These are phyloP conservation scores for Xerus rutilus DNA, from an alignment of 2,797 vertebrate genomes.

Conservation along the genomic window DNA sequence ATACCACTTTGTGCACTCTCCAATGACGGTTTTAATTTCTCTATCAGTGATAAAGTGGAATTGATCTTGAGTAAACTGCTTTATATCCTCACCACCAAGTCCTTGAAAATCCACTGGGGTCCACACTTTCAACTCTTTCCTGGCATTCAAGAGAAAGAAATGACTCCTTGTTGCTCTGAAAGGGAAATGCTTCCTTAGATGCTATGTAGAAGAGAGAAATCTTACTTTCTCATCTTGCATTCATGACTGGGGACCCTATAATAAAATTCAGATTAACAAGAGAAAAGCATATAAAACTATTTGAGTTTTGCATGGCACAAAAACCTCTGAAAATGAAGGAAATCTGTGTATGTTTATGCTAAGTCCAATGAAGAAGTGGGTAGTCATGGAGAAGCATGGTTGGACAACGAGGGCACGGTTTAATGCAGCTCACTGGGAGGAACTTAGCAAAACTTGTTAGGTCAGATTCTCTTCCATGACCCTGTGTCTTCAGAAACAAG, in stretches of 20 bases:
- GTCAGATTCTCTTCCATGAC: background rate
- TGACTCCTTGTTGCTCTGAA: background rate
- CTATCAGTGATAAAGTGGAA: background rate
- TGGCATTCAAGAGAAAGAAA: background rate
- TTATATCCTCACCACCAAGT: background rate
- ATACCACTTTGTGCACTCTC: background rate
- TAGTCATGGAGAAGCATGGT: no score
- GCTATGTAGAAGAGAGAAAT: background rate
- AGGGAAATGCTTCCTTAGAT: background rate
- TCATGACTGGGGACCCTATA: background rate
- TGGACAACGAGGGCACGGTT: background rate
- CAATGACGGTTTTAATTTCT: background rate
- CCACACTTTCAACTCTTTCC: background rate
- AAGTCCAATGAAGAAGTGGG: background rate
- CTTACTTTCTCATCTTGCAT: background rate
- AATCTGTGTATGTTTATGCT: background rate
- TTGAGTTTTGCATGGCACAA: background rate
- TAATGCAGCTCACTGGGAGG: no score
- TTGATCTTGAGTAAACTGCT: background rate
- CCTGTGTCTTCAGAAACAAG: background rate
- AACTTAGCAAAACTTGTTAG: background rate
- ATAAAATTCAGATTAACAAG: background rate
- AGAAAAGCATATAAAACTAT: background rate
- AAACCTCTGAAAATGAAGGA: background rate
- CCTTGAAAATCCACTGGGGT: background rate